These are phyloP conservation scores for Magallana angulata DNA, from an alignment of 1,140 invertebrate genomes.

Conservation along the genomic window DNA sequence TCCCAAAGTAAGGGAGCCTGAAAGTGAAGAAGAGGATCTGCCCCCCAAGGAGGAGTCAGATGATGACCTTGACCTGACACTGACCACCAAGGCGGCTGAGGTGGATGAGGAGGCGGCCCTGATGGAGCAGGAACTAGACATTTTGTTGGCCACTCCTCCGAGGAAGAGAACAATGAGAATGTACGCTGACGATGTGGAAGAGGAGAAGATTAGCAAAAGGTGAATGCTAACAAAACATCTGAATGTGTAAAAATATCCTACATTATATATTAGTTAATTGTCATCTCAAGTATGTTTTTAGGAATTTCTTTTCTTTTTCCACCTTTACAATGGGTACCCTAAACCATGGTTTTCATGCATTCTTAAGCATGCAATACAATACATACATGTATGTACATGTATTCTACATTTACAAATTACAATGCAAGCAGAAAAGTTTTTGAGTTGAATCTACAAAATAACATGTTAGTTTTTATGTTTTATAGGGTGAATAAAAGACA, in stretches of 20 bases:
- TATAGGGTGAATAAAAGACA: not conserved
- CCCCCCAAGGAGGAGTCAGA: constrained; percentile 40
- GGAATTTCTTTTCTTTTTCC: no score
- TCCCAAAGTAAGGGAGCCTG: constrained; percentile 55
- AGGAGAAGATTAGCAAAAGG: constrained; percentile 79
- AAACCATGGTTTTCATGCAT: no score
- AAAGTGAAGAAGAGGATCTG: not conserved
- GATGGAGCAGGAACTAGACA: constrained; percentile 68
- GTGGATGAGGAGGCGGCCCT: constrained; percentile 78
- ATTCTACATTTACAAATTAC: no score
- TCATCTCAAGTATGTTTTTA: no score
- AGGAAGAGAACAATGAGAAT: constrained; percentile 89
- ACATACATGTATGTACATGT: no score
- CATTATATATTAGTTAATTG: not conserved
- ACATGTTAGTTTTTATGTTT: not conserved
- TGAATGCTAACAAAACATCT: constrained; percentile 37
- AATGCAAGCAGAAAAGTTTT: no score
- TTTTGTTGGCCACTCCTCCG: constrained; percentile 73
- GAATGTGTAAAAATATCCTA: not conserved
- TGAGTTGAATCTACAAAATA: no score
- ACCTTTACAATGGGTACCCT: no score
- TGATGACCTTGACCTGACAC: constrained; percentile 52
- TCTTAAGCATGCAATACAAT: no score
- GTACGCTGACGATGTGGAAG: constrained; percentile 92
- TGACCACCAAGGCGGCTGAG: constrained; percentile 63